Base-by-base conservation (phyloP, 2,888 invertebrate genomes). In the Hyppa rectilinea region DNA sequence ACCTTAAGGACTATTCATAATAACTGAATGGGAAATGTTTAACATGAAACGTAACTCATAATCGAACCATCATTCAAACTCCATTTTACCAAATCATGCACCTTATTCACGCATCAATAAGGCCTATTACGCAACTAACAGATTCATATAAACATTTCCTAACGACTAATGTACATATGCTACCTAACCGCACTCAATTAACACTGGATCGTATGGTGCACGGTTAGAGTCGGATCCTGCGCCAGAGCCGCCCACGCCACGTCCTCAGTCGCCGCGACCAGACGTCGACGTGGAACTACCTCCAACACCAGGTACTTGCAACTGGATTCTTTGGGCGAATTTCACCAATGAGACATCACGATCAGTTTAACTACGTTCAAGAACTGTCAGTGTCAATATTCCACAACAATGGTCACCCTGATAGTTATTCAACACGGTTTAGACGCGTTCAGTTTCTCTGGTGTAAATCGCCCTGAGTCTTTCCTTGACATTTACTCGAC, bases 221-320 rank as follows among this genome's bases (percentile, higher is more conserved):
- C 86, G 91, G 87, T 64, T 90, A 93, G 94, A 93, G 81, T 58
- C 89, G 80, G 92, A 91, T 75, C 87, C 87, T 71, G 85, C 84
- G 81, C 88, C 91, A 67, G 90, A 87, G 55, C 84, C 65, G 56
- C 71, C 85, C 45, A 87, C 88, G 43, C 86, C 84, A 84, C 87
- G 88, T 49, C 87, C 89, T 55, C 85, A 84, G 74, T 88, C 94
- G 79, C 92, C 94, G 75, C 87, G 89, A n/a, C 75, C 88, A 6
- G 91, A 92, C 64, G 47, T 68, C 58, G 91, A 92, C 86, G 91
- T 92, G 59, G 93, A 92, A 10, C 87, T 90, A 2, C 94, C 94
- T 2, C 85, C 88, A 31, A 95, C 96, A n/a, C 95, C 96, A 89
- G 96, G 96, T 94, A 92, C 74, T 9, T 20, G 6, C 12, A 14